phyloP scores from a whole-genome alignment of 2,113 vertebrate species.

The Scomber colias region DNA sequence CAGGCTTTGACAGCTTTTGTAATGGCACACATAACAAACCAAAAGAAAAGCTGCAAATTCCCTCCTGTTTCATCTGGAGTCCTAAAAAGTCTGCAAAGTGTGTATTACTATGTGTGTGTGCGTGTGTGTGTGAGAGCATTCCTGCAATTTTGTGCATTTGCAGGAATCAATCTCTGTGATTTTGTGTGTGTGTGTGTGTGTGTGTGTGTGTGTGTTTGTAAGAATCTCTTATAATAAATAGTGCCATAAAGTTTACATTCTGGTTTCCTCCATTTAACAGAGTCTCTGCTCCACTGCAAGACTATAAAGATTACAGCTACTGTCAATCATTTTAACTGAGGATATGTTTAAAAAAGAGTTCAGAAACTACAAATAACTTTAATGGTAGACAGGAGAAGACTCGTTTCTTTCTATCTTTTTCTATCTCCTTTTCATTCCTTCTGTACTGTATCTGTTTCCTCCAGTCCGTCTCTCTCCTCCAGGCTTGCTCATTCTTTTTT shows the following conservation, averaged over 20 bases:
- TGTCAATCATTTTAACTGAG: slow-evolving; percentile 58
- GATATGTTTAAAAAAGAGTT: slow-evolving; percentile 37
- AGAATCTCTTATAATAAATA: slow-evolving; percentile 44
- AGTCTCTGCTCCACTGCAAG: slow-evolving; percentile 26
- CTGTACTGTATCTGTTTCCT: slow-evolving; percentile 27
- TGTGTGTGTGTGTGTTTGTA: not conserved
- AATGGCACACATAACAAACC: slow-evolving; percentile 20
- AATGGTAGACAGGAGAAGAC: slow-evolving; percentile 14
- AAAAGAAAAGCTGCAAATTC: not conserved
- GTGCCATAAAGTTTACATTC: slow-evolving; percentile 63
- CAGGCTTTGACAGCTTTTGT: slow-evolving; percentile 60
- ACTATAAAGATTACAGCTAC: slow-evolving; percentile 60
- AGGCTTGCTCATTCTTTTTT: slow-evolving; percentile 26
- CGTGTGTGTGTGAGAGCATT: not conserved
- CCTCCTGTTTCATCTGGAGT: slow-evolving; percentile 6
- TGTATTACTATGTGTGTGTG: not conserved
- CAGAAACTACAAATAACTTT: slow-evolving; percentile 58
- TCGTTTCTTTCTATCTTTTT: slow-evolving; percentile 29
- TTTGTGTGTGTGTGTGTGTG: no score
- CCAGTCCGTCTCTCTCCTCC: slow-evolving; percentile 10
- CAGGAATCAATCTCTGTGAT: slow-evolving; percentile 21
- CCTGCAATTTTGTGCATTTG: slow-evolving; percentile 4
- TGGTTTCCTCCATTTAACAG: slow-evolving; percentile 37
- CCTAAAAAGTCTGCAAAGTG: not conserved
- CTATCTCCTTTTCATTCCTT: slow-evolving; percentile 18